phyloP scores from a whole-genome alignment of 2,113 vertebrate species.

The Crotalus viridis region DNA sequence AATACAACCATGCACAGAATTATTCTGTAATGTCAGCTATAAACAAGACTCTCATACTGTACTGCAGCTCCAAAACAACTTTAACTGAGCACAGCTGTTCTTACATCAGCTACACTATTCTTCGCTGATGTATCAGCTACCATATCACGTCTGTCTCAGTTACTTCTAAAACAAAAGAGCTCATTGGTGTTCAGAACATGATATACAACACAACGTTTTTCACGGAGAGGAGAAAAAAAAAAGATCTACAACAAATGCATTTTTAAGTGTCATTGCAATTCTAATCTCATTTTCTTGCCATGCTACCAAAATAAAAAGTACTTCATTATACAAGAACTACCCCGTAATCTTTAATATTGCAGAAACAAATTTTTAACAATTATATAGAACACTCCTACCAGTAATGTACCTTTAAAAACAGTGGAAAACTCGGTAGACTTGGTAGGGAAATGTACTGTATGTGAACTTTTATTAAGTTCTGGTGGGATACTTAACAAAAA shows the following conservation, averaged over 20 bases:
- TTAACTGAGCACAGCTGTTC: constrained; percentile 57
- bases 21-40: not conserved
- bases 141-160: constrained; percentile 63
- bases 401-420: not conserved
- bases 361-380: not conserved
- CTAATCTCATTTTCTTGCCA: not conserved
- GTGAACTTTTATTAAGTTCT: not conserved
- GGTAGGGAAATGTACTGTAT: not conserved
- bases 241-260: constrained; percentile 40
- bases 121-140: constrained; percentile 64
- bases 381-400: not conserved
- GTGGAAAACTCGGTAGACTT: not conserved
- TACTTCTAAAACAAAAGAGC: constrained; percentile 66
- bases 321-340: not conserved
- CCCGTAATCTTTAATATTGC: not conserved
- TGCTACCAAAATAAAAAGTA: not conserved
- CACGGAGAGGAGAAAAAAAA: constrained; percentile 4
- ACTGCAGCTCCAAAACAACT: constrained; percentile 19
- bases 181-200: constrained; percentile 59
- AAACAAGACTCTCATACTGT: constrained; percentile 34
- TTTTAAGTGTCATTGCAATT: constrained; percentile 6
- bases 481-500: not conserved
- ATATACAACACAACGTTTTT: constrained; percentile 55
- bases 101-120: constrained; percentile 53
- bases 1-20: not conserved